phyloP scores from a whole-genome alignment of 2,797 vertebrate species.

The Vespertilio murinus region DNA sequence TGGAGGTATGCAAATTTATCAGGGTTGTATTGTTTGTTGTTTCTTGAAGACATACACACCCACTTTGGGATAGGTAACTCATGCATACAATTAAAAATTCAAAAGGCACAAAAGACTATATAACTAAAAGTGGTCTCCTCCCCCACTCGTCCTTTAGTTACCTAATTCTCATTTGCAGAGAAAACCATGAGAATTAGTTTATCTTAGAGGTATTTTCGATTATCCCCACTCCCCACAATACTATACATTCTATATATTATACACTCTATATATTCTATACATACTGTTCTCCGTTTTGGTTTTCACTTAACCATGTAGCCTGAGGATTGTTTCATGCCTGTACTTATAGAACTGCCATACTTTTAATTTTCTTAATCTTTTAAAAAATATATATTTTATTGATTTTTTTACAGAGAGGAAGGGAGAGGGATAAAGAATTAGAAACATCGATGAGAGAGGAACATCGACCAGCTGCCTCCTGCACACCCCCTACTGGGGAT shows the following conservation, averaged over 20 bases:
- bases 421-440: too few relatives aligned
- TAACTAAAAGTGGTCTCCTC: background rate
- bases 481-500: too few relatives aligned
- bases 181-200: background rate
- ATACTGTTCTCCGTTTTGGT: background rate
- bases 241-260: background rate
- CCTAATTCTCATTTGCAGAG: background rate
- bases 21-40: background rate
- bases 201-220: background rate
- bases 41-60: background rate
- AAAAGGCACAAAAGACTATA: background rate
- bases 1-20: background rate
- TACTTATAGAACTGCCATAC: background rate
- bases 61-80: background rate
- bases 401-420: too few relatives aligned
- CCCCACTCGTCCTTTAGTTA: background rate
- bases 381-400: too few relatives aligned
- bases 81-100: background rate
- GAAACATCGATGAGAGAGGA: too few relatives aligned
- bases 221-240: accelerated
- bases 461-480: too few relatives aligned
- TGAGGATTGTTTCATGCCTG: background rate
- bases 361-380: background rate
- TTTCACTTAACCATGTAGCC: background rate
- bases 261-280: background rate